Conservation (phyloP, 2,888 invertebrate genomes). For the Lysandra bellargus region DNA sequence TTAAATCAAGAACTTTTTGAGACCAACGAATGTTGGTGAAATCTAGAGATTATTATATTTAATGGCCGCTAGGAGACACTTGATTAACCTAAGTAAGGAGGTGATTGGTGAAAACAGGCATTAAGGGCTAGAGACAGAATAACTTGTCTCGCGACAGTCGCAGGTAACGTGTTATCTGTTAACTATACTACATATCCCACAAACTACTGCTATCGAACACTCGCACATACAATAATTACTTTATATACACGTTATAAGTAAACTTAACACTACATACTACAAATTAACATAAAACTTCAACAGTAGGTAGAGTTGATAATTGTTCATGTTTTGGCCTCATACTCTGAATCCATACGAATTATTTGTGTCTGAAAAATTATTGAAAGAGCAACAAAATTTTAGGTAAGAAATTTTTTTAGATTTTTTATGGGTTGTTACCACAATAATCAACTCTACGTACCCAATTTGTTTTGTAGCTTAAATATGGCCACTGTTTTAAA, state of each 20-base stretch:
- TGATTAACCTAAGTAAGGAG: neutral
- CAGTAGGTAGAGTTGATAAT: neutral
- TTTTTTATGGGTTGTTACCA: neutral
- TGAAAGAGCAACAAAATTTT: neutral
- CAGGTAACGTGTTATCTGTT: constrained; percentile 51
- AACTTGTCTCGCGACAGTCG: neutral
- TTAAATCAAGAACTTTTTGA: too few species aligned
- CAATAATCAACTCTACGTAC: neutral
- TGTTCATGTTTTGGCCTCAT: neutral
- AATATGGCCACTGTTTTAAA: constrained; percentile 31
- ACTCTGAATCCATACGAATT: neutral
- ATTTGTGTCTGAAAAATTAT: neutral
- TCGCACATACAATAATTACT: constrained; percentile 76
- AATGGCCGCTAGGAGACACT: too few species aligned
- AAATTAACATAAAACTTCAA: constrained; percentile 35
- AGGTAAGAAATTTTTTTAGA: neutral
- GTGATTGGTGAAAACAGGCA: neutral
- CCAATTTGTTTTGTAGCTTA: constrained; percentile 17
- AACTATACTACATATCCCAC: constrained; percentile 67
- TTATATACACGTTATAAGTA: constrained; percentile 77
- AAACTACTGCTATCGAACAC: constrained; percentile 78
- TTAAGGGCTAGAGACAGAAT: neutral
- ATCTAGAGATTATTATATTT: neutral
- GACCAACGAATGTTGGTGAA: neutral
- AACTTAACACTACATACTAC: constrained; percentile 65